Base-by-base conservation (phyloP, 2,797 vertebrate genomes). In the Apogon talboti region DNA sequence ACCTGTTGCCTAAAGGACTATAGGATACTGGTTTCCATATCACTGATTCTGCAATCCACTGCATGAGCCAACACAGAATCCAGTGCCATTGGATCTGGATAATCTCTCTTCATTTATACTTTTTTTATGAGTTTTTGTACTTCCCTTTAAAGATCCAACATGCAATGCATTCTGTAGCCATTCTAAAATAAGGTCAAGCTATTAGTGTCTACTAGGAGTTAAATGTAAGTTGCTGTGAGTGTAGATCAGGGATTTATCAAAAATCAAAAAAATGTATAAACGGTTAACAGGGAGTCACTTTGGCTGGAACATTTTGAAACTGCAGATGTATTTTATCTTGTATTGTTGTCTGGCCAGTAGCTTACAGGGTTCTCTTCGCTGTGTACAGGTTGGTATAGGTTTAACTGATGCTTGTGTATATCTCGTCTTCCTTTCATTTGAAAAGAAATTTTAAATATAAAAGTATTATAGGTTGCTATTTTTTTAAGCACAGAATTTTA, bases 381-480 rank as follows among this genome's bases (percentile, higher is more conserved):
- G 93, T 95, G 94, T 95, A 93, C 91, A 96, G 94, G 89, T 90
- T 81, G 43, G 91, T 89, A 91, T 91, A 94, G 92, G 90, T 88
- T 91, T 91, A 92, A 93, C 80, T 93, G 90, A 94, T 91, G 94
- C 90, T 92, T 74, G 89, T 98, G 96, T 96, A 95, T 95, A 96
- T 95, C 94, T 89, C 85, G 95, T 94, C 93, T 97, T 94, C 92
- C 90, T 93, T 93, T 91, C 90, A 82, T 94, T 93, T 94, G 68
- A 87, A 91, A 93, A 91, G 60, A 90, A 89, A 94, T 95, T 94
- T 95, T 94, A 95, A 97, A 95, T 94, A 95, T 95, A 82, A 94
- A 97, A 93, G 88, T 95, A 94, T 95, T 96, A 96, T 96, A 96
- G 95, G 93, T 91, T 90, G 92, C 86, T 92, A 93, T 94, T 94